Percentiles rank a stretch among this genome's conserved stretches.
phyloP scores from a whole-genome alignment of 2,113 vertebrate species.

The Datnioides undecimradiatus region DNA sequence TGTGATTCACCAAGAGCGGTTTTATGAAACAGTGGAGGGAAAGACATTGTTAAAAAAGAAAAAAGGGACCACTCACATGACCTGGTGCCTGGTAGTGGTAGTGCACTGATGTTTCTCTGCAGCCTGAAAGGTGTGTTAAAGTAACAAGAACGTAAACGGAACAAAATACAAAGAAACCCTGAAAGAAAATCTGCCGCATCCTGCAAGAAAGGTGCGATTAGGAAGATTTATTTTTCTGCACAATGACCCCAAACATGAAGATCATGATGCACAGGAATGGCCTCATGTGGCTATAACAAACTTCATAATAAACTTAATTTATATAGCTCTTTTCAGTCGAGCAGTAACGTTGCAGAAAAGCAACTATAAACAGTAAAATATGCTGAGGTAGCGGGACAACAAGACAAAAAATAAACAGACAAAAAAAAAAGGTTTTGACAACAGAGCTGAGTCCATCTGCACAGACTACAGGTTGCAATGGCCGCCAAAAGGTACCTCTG shows the following conservation, averaged over 20 bases:
- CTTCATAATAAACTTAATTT: neutral
- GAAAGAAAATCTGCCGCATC: neutral
- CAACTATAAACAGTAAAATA: neutral
- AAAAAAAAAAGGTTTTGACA: neutral
- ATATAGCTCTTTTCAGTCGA: neutral
- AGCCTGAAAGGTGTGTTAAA: neutral
- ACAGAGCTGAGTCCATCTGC: neutral
- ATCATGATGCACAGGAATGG: neutral
- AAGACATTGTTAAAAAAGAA: neutral
- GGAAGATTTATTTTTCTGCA: constrained; percentile 14
- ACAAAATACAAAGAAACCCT: neutral
- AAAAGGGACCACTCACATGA: neutral
- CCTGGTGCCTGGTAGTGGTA: neutral
- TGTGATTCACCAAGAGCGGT: neutral
- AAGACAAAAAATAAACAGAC: neutral
- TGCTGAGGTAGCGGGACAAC: neutral
- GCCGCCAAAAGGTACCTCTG: neutral
- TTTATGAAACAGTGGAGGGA: neutral
- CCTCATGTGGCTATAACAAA: neutral
- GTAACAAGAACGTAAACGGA: neutral
- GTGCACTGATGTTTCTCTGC: neutral
- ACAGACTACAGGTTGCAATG: neutral
- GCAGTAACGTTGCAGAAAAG: neutral
- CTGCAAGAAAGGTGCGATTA: neutral
- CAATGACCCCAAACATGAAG: neutral